Evolutionary conservation across 2,113 vertebrate genomes (phyloP).

Genomic region (Pogonocichla stellata): DNA sequence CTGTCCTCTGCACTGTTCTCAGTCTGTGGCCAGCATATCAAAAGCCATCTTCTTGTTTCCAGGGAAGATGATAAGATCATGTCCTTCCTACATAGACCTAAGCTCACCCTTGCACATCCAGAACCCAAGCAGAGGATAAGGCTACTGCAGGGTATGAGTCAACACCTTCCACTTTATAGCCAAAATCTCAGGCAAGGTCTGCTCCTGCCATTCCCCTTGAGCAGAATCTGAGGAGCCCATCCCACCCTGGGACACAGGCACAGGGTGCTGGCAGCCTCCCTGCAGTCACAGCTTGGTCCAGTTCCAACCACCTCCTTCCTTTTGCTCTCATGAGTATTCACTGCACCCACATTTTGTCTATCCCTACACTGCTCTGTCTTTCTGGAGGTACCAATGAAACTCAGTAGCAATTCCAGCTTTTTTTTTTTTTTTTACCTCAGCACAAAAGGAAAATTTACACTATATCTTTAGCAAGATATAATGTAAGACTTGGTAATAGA

Average conservation of each 20-base stretch:
- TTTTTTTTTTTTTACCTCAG: neutral
- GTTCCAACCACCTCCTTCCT: neutral
- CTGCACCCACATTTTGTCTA: neutral
- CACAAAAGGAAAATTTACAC: neutral
- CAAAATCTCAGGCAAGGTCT: neutral
- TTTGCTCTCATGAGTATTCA: accelerated
- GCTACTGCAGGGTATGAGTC: neutral
- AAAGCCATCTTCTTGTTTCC: neutral
- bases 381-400: neutral
- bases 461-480: neutral
- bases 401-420: neutral
- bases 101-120: neutral
- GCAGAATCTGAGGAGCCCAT: neutral
- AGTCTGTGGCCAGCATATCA: neutral
- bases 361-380: neutral
- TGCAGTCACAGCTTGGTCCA: neutral
- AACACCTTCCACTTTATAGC: neutral
- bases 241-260: neutral
- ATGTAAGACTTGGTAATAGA: neutral
- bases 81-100: neutral
- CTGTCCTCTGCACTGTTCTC: neutral
- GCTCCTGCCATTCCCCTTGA: neutral
- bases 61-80: neutral
- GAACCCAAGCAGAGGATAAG: neutral
- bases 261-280: neutral